Evolutionary conservation across 2,797 vertebrate species (phyloP).

Genomic region (Iguana delicatissima): DNA sequence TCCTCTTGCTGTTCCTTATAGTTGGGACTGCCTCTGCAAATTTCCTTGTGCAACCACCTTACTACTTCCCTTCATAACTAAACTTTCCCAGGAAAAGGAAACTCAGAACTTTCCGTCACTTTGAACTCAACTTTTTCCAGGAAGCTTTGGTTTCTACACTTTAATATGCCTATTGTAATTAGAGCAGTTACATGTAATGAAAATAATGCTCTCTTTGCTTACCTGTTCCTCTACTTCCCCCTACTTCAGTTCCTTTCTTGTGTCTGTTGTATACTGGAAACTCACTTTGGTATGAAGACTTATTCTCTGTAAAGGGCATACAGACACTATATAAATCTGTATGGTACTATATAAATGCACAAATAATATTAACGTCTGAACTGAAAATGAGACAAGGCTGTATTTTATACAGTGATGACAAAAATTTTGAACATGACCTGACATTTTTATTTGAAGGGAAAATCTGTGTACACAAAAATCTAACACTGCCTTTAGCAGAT

Average conservation of each 20-base stretch:
- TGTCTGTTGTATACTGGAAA: neutral
- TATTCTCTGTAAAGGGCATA: neutral
- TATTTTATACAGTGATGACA: neutral
- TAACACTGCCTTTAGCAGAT: neutral
- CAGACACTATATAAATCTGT: neutral
- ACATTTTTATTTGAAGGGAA: slow-evolving; percentile 7
- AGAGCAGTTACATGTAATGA: neutral
- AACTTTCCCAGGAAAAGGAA: neutral
- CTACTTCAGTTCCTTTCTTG: neutral
- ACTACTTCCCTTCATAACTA: neutral
- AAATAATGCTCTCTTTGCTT: neutral
- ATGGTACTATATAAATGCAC: neutral
- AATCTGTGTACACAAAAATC: neutral
- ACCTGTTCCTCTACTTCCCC: neutral
- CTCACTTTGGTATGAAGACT: neutral
- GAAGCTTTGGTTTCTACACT: neutral
- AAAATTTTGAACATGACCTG: neutral
- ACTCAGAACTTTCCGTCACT: neutral
- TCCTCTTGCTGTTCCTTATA: neutral
- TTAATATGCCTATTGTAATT: neutral
- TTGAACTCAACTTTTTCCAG: neutral
- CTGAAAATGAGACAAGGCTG: slow-evolving; percentile 24
- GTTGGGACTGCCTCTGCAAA: neutral
- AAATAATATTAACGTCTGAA: slow-evolving; percentile 36
- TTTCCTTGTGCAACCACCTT: neutral